phyloP scores from a whole-genome alignment of 2,113 vertebrate genomes.

The Astur gentilis region DNA sequence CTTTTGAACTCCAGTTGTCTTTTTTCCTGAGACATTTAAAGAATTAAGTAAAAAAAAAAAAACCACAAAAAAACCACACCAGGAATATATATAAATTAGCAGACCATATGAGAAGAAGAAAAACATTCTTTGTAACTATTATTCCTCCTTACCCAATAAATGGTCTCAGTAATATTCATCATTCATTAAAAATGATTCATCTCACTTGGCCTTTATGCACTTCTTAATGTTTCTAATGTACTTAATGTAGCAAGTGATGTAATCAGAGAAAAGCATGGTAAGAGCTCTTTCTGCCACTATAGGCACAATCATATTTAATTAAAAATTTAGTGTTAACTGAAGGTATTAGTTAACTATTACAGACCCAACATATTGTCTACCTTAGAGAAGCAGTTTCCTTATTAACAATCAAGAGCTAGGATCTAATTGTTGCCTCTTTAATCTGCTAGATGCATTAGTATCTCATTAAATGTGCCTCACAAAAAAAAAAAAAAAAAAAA shows the following conservation, averaged over 20 bases:
- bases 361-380: neutral
- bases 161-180: conserved; percentile 57
- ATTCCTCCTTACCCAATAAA: conserved; percentile 69
- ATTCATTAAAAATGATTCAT: conserved; percentile 77
- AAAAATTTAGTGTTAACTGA: conserved; percentile 37
- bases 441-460: neutral
- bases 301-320: conserved; percentile 68
- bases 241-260: conserved; percentile 84
- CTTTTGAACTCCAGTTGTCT: neutral
- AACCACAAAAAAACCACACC: too few species aligned
- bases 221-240: conserved; percentile 82
- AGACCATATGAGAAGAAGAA: neutral
- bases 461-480: neutral
- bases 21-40: neutral
- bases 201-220: conserved; percentile 77
- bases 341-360: conserved; percentile 56
- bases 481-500: neutral
- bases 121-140: conserved; percentile 22
- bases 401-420: neutral
- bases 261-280: conserved; percentile 80
- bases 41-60: neutral
- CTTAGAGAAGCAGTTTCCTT: neutral
- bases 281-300: conserved; percentile 62
- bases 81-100: neutral
- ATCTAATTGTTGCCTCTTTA: neutral